phyloP scores from a whole-genome alignment of 2,888 invertebrate species.

The Anagyrus pseudococci region DNA sequence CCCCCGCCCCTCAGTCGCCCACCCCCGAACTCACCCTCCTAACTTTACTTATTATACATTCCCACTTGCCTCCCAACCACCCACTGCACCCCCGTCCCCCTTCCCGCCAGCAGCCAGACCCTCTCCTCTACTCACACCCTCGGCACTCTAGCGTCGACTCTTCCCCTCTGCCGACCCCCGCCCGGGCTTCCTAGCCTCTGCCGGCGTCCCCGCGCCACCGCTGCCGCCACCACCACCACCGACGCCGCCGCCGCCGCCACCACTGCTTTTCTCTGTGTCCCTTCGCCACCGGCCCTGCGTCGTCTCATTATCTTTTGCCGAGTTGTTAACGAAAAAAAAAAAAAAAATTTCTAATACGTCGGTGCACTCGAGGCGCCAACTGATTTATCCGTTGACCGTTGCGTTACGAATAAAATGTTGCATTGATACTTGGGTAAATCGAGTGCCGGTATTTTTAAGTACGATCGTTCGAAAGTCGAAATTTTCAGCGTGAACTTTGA shows the following conservation, averaged over 20 bases:
- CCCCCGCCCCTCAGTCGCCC: constrained; percentile 37
- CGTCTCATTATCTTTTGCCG: constrained; percentile 27
- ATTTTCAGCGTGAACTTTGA: no score
- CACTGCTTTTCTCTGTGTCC: neutral
- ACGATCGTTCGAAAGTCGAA: no score
- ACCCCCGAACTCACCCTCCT: constrained; percentile 48
- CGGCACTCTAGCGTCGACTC: no score
- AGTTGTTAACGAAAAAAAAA: constrained; percentile 9
- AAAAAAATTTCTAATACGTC: no score
- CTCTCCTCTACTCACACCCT: no score
- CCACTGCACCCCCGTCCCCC: neutral
- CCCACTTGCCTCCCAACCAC: constrained; percentile 45
- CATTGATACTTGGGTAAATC: no score
- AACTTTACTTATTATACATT: constrained; percentile 59
- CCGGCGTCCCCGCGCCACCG: neutral
- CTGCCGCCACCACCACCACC: neutral
- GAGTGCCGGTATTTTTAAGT: no score
- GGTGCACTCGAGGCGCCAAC: no score
- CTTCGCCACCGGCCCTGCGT: neutral
- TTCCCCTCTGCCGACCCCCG: constrained; percentile 14
- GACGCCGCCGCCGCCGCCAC: no score
- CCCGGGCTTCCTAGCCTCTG: constrained; percentile 14
- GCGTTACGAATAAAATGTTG: no score
- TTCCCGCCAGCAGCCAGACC: no score
- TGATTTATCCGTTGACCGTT: no score